A percentile compares a stretch with the other conserved stretches of the same genome.
These are phyloP conservation scores for Melanostoma scalare DNA, from an alignment of 2,888 invertebrate species.

Conservation along the genomic window DNA sequence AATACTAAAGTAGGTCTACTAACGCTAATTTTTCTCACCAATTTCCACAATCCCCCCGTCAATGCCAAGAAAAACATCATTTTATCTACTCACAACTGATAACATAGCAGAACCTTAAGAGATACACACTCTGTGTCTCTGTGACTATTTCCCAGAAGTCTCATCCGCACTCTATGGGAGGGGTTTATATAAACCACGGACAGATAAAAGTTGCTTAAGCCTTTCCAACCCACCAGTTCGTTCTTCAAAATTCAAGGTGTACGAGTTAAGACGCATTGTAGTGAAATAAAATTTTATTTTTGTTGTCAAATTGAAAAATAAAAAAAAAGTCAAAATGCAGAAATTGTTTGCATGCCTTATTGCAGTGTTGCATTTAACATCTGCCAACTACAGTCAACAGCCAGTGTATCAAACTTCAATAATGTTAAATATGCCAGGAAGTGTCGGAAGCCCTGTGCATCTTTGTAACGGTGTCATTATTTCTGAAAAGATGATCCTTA, in stretches of 20 bases:
- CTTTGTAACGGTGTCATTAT: constrained; percentile 76
- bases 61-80: constrained; percentile 4
- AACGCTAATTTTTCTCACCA: neutral
- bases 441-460: constrained; percentile 65
- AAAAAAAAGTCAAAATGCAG: neutral
- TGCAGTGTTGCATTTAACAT: constrained; percentile 3
- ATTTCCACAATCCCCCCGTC: neutral
- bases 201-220: constrained; percentile 3
- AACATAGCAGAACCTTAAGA: neutral
- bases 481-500: constrained; percentile 75
- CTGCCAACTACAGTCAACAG: constrained; percentile 19
- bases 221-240: neutral
- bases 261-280: neutral
- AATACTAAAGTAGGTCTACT: neutral
- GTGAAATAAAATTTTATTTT: neutral
- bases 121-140: neutral
- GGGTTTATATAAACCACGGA: neutral
- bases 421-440: constrained; percentile 65
- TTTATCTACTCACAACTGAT: constrained; percentile 6
- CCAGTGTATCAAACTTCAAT: constrained; percentile 75
- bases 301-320: neutral
- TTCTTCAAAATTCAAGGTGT: constrained; percentile 24
- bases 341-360: neutral
- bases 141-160: constrained; percentile 16
- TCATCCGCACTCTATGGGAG: neutral